A percentile compares a stretch with the other conserved stretches of the same genome.
phyloP scores from a whole-genome alignment of 2,113 vertebrate species.

The Leptobrachium leishanense region DNA sequence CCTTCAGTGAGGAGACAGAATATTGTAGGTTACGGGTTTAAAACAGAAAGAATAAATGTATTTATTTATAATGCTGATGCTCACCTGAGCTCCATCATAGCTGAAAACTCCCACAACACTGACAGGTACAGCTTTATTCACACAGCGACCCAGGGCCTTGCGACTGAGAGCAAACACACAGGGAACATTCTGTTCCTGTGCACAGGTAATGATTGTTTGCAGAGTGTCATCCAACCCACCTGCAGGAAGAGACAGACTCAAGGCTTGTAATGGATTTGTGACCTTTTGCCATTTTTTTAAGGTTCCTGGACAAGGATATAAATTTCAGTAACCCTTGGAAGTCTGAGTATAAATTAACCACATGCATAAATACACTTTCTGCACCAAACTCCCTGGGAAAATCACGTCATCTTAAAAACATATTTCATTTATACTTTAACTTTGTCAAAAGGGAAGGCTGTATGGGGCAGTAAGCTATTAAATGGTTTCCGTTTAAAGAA shows the following conservation, averaged over 20 bases:
- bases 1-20: slow-evolving; percentile 62
- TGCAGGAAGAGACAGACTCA: slow-evolving; percentile 54
- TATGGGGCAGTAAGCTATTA: too few species aligned
- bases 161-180: slow-evolving; percentile 94
- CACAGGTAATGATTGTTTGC: slow-evolving; percentile 85
- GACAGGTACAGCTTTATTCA: slow-evolving; percentile 95
- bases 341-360: too few species aligned
- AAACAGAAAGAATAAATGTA: too few species aligned
- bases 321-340: too few species aligned
- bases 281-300: neutral
- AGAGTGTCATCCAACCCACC: slow-evolving; percentile 94
- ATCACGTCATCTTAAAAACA: too few species aligned
- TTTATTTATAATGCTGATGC: slow-evolving; percentile 29
- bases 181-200: slow-evolving; percentile 86
- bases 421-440: too few species aligned
- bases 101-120: slow-evolving; percentile 98
- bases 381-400: too few species aligned
- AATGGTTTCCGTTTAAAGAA: too few species aligned
- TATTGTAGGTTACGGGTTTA: too few species aligned
- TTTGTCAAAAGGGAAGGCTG: too few species aligned
- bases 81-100: slow-evolving; percentile 95
- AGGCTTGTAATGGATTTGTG: neutral
- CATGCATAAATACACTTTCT: too few species aligned
- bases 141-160: slow-evolving; percentile 88
- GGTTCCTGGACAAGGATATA: too few species aligned